These are phyloP conservation scores for Phyllostomus discolor DNA, from an alignment of 2,113 vertebrate species.

Conservation along the genomic window DNA sequence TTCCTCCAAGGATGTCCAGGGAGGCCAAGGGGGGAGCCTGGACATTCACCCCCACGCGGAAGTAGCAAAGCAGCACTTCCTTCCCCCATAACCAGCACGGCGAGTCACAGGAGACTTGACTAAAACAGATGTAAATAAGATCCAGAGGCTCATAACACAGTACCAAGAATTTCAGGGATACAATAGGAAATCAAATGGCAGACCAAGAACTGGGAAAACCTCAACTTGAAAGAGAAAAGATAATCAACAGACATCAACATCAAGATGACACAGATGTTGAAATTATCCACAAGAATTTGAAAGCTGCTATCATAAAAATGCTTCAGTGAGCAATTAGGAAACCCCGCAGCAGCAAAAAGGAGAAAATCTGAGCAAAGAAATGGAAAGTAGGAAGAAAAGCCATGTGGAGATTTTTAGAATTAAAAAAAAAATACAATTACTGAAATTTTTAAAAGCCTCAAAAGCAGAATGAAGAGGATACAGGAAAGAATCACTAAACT, in stretches of 20 bases:
- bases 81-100: background rate
- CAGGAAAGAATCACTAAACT: background rate
- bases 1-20: background rate
- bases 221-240: conserved; percentile 18
- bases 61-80: background rate
- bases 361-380: background rate
- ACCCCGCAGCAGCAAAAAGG: background rate
- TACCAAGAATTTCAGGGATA: background rate
- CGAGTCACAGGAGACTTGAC: background rate
- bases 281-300: background rate
- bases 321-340: background rate
- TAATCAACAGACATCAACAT: background rate
- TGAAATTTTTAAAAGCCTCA: background rate
- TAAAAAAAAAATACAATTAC: background rate
- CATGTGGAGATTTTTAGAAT: background rate
- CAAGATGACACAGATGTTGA: background rate
- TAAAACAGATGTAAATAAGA: background rate
- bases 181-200: background rate
- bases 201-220: background rate
- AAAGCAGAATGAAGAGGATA: background rate
- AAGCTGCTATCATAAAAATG: conserved; percentile 2
- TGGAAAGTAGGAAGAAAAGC: background rate
- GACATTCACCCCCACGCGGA: background rate
- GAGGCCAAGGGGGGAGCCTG: background rate
- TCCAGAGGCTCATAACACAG: background rate